A percentile compares a stretch with the other conserved stretches of the same genome.
Evolutionary conservation across 2,797 vertebrate species (phyloP).

Genomic region (Gymnocypris eckloni): DNA sequence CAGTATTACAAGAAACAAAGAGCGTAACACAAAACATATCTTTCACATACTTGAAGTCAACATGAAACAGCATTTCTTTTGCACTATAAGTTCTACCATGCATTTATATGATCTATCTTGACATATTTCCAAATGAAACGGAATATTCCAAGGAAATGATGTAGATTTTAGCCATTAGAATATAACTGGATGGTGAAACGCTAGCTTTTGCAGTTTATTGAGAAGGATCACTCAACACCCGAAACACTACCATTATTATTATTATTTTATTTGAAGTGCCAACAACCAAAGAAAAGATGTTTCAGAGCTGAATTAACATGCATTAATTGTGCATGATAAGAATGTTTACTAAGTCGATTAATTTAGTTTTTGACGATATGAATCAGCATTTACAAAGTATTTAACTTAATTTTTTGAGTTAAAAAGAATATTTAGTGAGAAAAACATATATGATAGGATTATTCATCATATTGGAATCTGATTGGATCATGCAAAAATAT

Average conservation of each 20-base stretch:
- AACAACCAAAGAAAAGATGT: neutral
- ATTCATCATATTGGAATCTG: neutral
- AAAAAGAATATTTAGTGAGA: neutral
- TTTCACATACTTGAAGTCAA: constrained; percentile 20
- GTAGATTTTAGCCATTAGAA: neutral
- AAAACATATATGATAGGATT: neutral
- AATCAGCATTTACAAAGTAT: neutral
- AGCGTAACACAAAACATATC: constrained; percentile 17
- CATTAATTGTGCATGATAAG: neutral
- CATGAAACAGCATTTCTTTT: neutral
- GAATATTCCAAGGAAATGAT: neutral
- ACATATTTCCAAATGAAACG: neutral
- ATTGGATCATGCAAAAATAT: neutral
- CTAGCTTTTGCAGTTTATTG: neutral
- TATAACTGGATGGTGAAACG: neutral
- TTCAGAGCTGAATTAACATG: neutral
- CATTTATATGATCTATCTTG: neutral
- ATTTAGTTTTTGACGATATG: neutral
- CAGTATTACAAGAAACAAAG: neutral
- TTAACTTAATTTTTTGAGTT: neutral
- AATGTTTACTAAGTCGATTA: neutral
- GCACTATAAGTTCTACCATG: neutral
- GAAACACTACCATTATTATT: neutral
- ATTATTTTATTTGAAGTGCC: neutral
- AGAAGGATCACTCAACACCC: neutral